These are phyloP conservation scores for Clarias fuscus DNA, from an alignment of 2,797 vertebrate species.

Conservation along the genomic window DNA sequence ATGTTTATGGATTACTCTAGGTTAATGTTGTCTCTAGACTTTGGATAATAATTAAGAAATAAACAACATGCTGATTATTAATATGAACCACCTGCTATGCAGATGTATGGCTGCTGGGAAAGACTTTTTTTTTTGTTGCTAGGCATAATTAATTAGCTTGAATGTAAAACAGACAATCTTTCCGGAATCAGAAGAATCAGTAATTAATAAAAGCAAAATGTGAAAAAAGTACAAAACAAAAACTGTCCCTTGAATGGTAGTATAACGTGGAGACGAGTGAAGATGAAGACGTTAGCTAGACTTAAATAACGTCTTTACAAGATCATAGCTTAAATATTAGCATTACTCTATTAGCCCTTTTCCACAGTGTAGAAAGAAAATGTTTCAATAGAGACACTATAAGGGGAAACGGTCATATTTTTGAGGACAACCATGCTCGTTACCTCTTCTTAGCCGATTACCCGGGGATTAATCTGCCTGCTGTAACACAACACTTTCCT, in stretches of 20 bases:
- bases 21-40: neutral
- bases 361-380: neutral
- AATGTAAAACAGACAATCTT: neutral
- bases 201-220: neutral
- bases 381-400: neutral
- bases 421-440: neutral
- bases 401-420: neutral
- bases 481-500: too few relatives aligned
- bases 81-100: neutral
- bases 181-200: neutral
- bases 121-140: neutral
- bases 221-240: neutral
- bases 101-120: neutral
- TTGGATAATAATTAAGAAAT: neutral
- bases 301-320: neutral
- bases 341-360: too few relatives aligned
- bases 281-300: neutral
- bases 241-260: neutral
- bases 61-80: neutral
- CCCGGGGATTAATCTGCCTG: too few relatives aligned
- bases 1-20: neutral
- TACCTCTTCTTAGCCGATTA: neutral
- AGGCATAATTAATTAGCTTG: neutral
- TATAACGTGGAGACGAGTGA: neutral
- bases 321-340: neutral